Evolutionary conservation across 2,888 invertebrate species (phyloP).

Genomic region (Drosophila macrothrix): DNA sequence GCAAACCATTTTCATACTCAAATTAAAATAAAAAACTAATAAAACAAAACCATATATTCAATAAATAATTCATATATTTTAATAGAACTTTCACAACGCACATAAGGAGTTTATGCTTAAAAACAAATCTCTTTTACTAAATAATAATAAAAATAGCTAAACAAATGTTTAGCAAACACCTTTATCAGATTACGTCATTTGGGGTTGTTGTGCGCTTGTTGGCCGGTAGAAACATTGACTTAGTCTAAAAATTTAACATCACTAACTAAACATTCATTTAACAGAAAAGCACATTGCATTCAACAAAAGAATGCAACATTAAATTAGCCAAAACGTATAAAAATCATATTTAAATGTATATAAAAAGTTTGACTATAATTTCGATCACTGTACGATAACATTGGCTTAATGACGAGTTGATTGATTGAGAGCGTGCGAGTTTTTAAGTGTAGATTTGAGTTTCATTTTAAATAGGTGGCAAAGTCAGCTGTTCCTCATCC

Average conservation of each 20-base stretch:
- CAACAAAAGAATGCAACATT: conserved; percentile 20
- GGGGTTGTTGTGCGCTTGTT: conserved; percentile 32
- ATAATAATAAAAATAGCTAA: conserved; percentile 62
- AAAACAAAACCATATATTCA: too few relatives aligned
- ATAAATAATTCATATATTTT: conserved; percentile 72
- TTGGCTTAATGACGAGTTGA: conserved; percentile 32
- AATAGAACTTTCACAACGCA: conserved; percentile 61
- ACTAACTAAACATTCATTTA: conserved; percentile 57
- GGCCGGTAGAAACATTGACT: conserved; percentile 28
- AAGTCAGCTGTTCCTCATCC: background rate
- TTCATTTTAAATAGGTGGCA: conserved; percentile 53
- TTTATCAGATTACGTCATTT: conserved; percentile 30
- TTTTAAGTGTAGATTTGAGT: conserved; percentile 60
- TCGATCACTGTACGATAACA: conserved; percentile 56
- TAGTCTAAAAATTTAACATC: conserved; percentile 45
- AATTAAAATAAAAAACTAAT: conserved; percentile 4
- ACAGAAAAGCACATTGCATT: conserved; percentile 28
- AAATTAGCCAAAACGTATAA: conserved; percentile 12
- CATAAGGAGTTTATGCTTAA: conserved; percentile 36
- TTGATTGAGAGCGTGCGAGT: conserved; percentile 43
- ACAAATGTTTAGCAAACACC: conserved; percentile 31
- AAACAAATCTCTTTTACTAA: conserved; percentile 49
- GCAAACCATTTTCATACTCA: conserved; percentile 1
- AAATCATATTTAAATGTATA: conserved; percentile 17
- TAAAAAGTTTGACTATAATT: conserved; percentile 54